Base-by-base conservation (phyloP, 2,113 vertebrate species). In the Baryphthengus martii region DNA sequence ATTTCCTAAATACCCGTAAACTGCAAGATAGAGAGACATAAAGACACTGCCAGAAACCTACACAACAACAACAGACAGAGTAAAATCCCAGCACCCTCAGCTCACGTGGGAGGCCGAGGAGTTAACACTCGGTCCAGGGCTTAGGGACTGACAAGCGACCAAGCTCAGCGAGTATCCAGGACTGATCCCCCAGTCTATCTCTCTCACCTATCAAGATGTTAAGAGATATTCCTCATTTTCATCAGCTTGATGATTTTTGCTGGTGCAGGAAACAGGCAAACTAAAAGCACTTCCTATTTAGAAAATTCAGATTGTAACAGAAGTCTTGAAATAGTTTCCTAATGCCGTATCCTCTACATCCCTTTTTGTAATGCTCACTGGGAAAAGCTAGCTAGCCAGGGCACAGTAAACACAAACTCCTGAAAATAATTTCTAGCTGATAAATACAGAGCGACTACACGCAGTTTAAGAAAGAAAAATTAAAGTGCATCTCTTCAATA, bases 321-420 rank as follows among this genome's bases (percentile, higher is more conserved):
- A 75, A 39, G 19, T 5, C 56, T 33, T 25, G 33, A 16, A 40
- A 44, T 3, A 44, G n/a, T 13, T 82, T 56, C 74, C 29, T 39
- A 61, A 40, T 6, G 0, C 0, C 5, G 33, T 2, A 25, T 33
- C 61, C 24, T 18, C 45, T 18, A 18, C 37, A 9, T 23, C 44
- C 35, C 33, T 70, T 78, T 42, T 35, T 17, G 15, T 90, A 96
- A 40, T 65, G 65, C 59, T 94, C 37, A 20, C 14, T 10, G 1
- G 84, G 75, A 95, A 81, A 90, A 82, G 62, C 50, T 31, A 29
- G 6, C 89, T 35, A 96, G 67, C 79, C 95, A 97, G 86, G 78
- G 65, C 92, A 97, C 44, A 70, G 79, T 56, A 83, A 83, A 76
- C 70, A 75, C 26, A 77, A 80, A 95, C n/a, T 91, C 55, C 44